Percentiles rank a stretch among this genome's conserved stretches.
Evolutionary conservation across 2,888 invertebrate genomes (phyloP).

Genomic region (Drosophila prolongata): DNA sequence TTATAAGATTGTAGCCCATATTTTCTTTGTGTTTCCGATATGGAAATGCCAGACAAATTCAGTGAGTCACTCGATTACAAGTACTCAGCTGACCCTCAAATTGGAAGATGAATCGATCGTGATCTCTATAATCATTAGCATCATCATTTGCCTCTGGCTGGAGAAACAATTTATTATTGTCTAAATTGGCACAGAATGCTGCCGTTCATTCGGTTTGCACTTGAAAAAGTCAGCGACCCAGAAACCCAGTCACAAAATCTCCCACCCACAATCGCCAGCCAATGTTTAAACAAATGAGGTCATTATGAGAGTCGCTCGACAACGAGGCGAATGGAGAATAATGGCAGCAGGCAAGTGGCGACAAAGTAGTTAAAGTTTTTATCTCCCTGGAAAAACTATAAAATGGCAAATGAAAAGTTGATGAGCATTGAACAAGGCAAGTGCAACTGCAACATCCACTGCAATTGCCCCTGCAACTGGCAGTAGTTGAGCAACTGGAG

Average conservation of each 20-base stretch:
- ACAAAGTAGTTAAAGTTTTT: conserved; percentile 74
- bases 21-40: too few species aligned
- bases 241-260: conserved; percentile 53
- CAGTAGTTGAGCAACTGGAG: conserved; percentile 41
- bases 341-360: conserved; percentile 68
- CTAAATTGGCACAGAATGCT: conserved; percentile 63
- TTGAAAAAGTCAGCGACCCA: conserved; percentile 72
- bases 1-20: too few species aligned
- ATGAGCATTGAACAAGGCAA: conserved; percentile 68
- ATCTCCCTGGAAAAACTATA: conserved; percentile 40
- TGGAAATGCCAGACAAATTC: conserved; percentile 5
- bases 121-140: conserved; percentile 11
- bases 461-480: conserved; percentile 32
- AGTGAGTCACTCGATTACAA: conserved; percentile 5
- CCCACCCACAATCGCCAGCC: conserved; percentile 55
- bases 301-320: conserved; percentile 56
- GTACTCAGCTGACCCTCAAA: conserved; percentile 18
- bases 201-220: conserved; percentile 51
- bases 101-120: conserved; percentile 6
- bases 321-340: conserved; percentile 39
- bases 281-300: conserved; percentile 79
- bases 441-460: conserved; percentile 20
- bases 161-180: conserved; percentile 21
- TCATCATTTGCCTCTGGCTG: conserved; percentile 1
- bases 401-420: conserved; percentile 76